phyloP scores from a whole-genome alignment of 2,797 vertebrate genomes.

The Clarias pachynema region DNA sequence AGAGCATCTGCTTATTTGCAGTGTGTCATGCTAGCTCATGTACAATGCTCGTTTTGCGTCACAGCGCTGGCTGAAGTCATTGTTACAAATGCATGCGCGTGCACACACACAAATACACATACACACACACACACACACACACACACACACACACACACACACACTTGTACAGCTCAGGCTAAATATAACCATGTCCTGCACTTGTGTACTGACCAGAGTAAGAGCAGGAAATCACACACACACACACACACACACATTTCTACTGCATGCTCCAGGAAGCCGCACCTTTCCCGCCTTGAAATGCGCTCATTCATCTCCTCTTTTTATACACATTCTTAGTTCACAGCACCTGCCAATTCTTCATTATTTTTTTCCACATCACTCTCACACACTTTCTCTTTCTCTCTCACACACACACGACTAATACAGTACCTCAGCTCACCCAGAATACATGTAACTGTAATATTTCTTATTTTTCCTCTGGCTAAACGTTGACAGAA shows the following conservation, averaged over 20 bases:
- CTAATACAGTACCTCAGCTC: background rate
- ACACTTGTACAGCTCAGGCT: background rate
- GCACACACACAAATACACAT: constrained; percentile 11
- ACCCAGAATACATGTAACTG: background rate
- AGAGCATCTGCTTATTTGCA: background rate
- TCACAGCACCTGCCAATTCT: background rate
- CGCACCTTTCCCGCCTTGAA: constrained; percentile 26
- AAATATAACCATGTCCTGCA: constrained; percentile 2
- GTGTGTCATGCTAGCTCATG: background rate
- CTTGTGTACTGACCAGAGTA: background rate
- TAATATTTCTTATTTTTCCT: no score
- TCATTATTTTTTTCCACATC: background rate
- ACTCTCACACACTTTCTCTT: background rate
- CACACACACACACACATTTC: background rate
- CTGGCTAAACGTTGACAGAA: no score
- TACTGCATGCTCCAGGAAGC: constrained; percentile 39
- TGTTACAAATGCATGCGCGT: constrained; percentile 35
- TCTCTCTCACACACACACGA: background rate
- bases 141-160: constrained; percentile 11
- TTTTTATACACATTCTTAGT: background rate
- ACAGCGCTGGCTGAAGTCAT: background rate
- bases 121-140: constrained; percentile 5
- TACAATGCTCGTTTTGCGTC: constrained; percentile 9
- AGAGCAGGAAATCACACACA: constrained; percentile 19
- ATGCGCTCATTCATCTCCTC: background rate